These are phyloP conservation scores for Cheilosia vulpina DNA, from an alignment of 2,888 invertebrate species.

Conservation along the genomic window DNA sequence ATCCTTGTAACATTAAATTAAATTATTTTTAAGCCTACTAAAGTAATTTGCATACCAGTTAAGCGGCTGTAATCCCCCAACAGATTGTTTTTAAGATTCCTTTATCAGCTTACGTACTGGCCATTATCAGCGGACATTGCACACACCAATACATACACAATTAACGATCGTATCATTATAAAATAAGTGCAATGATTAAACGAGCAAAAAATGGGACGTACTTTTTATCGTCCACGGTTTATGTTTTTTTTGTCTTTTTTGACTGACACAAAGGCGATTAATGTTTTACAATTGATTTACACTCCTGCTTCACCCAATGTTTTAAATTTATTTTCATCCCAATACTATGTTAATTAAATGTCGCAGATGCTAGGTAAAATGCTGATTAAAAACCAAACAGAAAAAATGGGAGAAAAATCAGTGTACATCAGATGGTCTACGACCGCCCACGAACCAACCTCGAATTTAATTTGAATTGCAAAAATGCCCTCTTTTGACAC, in stretches of 20 bases:
- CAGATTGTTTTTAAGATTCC: constrained; percentile 52
- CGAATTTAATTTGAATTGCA: constrained; percentile 62
- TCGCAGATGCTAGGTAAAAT: constrained; percentile 51
- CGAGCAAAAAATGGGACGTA: background rate
- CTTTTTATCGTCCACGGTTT: constrained; percentile 5
- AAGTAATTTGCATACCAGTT: constrained; percentile 35
- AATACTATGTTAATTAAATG: constrained; percentile 67
- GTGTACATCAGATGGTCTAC: constrained; percentile 42
- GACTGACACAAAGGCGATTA: constrained; percentile 65
- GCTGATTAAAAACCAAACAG: constrained; percentile 50
- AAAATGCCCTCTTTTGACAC: constrained; percentile 34
- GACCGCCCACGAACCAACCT: constrained; percentile 24
- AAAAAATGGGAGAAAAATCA: constrained; percentile 30
- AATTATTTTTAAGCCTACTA: constrained; percentile 6
- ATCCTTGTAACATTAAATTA: constrained; percentile 17
- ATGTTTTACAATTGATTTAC: constrained; percentile 73
- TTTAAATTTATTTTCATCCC: constrained; percentile 27
- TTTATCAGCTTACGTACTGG: constrained; percentile 5
- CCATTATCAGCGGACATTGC: constrained; percentile 18
- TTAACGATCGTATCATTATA: constrained; percentile 19
- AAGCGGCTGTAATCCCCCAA: constrained; percentile 11
- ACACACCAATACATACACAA: background rate
- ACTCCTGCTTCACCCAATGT: constrained; percentile 20
- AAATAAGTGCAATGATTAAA: constrained; percentile 40
- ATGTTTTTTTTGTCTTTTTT: constrained; percentile 38